phyloP scores from a whole-genome alignment of 2,797 vertebrate species.

The Somateria mollissima region DNA sequence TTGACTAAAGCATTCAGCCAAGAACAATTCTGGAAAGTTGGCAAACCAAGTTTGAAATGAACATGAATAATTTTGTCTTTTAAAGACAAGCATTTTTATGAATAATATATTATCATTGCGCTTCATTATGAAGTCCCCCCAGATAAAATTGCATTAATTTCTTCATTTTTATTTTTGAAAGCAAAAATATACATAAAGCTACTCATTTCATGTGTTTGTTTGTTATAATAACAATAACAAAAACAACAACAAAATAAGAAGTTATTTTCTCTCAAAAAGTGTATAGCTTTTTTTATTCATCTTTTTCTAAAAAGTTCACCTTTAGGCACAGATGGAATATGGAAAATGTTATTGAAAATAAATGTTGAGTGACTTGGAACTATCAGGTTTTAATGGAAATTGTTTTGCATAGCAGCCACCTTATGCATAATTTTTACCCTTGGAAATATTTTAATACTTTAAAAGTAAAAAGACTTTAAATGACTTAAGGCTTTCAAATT shows the following conservation, averaged over 20 bases:
- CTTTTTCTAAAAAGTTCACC: neutral
- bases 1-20: neutral
- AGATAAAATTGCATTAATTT: neutral
- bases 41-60: neutral
- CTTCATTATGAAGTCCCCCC: neutral
- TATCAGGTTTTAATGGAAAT: neutral
- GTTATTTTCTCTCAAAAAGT: neutral
- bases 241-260: neutral
- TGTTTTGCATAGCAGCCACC: neutral
- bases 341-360: neutral
- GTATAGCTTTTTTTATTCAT: neutral
- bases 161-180: neutral
- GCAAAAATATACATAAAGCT: neutral
- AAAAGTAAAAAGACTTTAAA: neutral
- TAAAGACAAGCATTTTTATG: neutral
- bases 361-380: neutral
- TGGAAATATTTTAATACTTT: neutral
- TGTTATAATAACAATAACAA: too few species aligned
- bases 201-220: fast-evolving
- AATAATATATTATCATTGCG: neutral
- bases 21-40: neutral
- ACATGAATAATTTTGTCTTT: neutral
- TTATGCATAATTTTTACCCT: neutral
- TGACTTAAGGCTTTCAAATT: neutral
- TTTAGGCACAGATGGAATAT: neutral